Evolutionary conservation across 2,888 invertebrate genomes (phyloP).

Genomic region (Blastobasis adustella): DNA sequence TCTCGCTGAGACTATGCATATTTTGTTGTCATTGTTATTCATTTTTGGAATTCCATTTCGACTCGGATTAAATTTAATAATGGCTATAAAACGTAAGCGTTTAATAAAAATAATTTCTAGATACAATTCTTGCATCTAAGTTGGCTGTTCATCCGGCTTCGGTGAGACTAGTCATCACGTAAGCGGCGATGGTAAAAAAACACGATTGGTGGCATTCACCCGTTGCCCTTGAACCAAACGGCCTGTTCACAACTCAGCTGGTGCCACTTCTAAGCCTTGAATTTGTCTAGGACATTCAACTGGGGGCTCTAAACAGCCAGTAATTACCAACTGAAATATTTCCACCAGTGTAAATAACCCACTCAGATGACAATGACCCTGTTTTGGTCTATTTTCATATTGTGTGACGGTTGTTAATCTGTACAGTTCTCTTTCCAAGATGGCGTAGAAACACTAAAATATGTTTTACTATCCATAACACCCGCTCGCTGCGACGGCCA

Average conservation of each 20-base stretch:
- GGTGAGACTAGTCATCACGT: constrained; percentile 51
- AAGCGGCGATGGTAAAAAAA: constrained; percentile 55
- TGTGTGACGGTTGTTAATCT: constrained; percentile 31
- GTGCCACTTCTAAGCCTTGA: constrained; percentile 58
- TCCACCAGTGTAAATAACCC: constrained; percentile 1
- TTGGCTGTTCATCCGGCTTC: constrained; percentile 25
- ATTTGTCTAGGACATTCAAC: constrained; percentile 17
- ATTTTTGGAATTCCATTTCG: too few species aligned
- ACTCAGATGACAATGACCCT: constrained; percentile 21
- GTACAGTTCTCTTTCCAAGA: constrained; percentile 28
- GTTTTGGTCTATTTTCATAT: constrained; percentile 11
- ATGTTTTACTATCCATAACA: constrained; percentile 27
- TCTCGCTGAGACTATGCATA: too few species aligned
- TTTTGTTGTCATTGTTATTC: too few species aligned
- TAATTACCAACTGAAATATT: constrained; percentile 27
- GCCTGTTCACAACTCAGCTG: constrained; percentile 59
- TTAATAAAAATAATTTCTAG: neutral
- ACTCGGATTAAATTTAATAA: too few species aligned
- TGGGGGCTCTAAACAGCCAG: constrained; percentile 9
- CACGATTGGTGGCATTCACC: constrained; percentile 67
- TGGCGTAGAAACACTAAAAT: constrained; percentile 26
- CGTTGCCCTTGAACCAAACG: constrained; percentile 63
- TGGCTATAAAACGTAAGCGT: too few species aligned
- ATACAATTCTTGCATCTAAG: neutral
- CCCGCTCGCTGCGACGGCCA: constrained; percentile 6